Percentiles rank a stretch among this genome's conserved stretches.
These are phyloP conservation scores for Blastobasis lacticolella DNA, from an alignment of 2,888 invertebrate species.

Conservation along the genomic window DNA sequence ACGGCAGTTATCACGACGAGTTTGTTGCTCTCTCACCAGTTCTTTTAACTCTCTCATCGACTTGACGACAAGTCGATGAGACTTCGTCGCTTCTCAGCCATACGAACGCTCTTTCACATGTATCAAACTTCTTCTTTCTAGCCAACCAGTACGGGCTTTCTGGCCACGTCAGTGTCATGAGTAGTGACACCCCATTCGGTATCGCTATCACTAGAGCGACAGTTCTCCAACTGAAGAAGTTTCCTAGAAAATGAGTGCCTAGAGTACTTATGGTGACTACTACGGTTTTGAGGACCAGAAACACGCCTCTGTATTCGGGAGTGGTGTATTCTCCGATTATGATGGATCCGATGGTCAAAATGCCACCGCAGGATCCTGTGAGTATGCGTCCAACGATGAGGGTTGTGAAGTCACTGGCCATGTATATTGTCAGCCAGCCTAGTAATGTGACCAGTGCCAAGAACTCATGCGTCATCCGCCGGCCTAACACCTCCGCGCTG, in stretches of 20 bases:
- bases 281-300: slow-evolving; percentile 32
- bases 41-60: too few relatives aligned
- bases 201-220: slow-evolving; percentile 24
- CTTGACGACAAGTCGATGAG: too few relatives aligned
- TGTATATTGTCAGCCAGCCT: slow-evolving; percentile 60
- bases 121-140: too few relatives aligned
- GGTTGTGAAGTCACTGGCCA: slow-evolving; percentile 33
- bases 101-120: too few relatives aligned
- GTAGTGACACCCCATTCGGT: slow-evolving; percentile 20
- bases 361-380: slow-evolving; percentile 57
- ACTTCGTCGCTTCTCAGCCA: too few relatives aligned
- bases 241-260: slow-evolving; percentile 25
- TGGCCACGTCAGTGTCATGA: too few relatives aligned
- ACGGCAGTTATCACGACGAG: too few relatives aligned
- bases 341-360: slow-evolving; percentile 39
- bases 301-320: slow-evolving; percentile 36
- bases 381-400: slow-evolving; percentile 30
- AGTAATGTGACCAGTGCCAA: slow-evolving; percentile 49
- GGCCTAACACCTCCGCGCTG: slow-evolving; percentile 37
- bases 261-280: slow-evolving; percentile 26
- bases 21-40: too few relatives aligned
- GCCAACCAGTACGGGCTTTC: too few relatives aligned
- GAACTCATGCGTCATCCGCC: slow-evolving; percentile 51
- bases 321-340: slow-evolving; percentile 41
- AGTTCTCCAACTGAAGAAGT: slow-evolving; percentile 28